A percentile compares a stretch with the other conserved stretches of the same genome.
Conservation (phyloP, 1,140 invertebrate species). For the Drosophila insularis region DNA sequence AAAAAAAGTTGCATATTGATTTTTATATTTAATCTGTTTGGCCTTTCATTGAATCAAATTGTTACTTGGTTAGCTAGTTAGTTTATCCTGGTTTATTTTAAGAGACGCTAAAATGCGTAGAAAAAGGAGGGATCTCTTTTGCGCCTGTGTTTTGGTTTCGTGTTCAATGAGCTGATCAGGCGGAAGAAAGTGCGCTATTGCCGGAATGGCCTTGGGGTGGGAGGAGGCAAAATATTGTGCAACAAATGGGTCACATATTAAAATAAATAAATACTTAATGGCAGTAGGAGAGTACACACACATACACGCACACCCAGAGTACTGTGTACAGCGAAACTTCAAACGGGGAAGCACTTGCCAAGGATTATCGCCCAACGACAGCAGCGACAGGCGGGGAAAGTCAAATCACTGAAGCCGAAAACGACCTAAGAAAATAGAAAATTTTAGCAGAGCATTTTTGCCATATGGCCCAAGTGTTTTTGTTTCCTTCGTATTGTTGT, state of each 20-base stretch:
- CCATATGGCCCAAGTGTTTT: conserved; percentile 8
- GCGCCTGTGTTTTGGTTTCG: conserved; percentile 26
- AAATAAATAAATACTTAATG: conserved; percentile 41
- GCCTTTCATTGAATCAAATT: background rate
- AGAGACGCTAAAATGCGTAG: conserved; percentile 54
- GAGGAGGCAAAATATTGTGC: conserved; percentile 39
- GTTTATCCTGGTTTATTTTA: conserved; percentile 16
- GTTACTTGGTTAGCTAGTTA: conserved; percentile 39
- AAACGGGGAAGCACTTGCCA: conserved; percentile 34
- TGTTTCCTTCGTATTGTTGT: too few species aligned
- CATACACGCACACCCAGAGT: background rate
- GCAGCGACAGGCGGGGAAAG: conserved; percentile 9
- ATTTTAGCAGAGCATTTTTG: background rate
- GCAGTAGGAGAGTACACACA: background rate
- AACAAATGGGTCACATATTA: conserved; percentile 51
- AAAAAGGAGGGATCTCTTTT: background rate
- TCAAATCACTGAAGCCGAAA: conserved; percentile 34
- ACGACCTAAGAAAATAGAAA: conserved; percentile 38
- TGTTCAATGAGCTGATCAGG: conserved; percentile 76
- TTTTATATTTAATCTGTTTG: background rate
- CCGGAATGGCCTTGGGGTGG: conserved; percentile 11
- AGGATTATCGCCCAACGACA: conserved; percentile 38
- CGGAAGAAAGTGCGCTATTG: conserved; percentile 62
- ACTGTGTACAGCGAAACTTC: conserved; percentile 31
- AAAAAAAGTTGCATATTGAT: background rate